Evolutionary conservation across 2,888 invertebrate species (phyloP), one percentile per base, ranked within the genome.

Genomic region (Taphrorychus bicolor): DNA sequence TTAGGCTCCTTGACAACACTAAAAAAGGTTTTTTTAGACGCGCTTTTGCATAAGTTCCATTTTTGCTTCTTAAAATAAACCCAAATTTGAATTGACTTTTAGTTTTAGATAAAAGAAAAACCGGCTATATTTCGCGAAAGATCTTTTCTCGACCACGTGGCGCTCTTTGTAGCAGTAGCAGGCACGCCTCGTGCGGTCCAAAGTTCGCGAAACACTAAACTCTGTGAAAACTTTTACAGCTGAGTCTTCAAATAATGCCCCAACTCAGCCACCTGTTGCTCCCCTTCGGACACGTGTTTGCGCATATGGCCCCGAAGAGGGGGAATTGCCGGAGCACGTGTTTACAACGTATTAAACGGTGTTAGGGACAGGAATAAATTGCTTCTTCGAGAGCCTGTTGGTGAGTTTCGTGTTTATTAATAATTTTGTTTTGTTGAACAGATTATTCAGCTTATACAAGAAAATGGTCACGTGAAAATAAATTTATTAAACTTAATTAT

Each of bases 211-310:
- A 60, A 60, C 24, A 66, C 66, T 66, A 23, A 56, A 66, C 32
- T 42, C 24, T 40, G 14, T n/a, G 21, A 57, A 57, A 42, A 18
- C 9, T 59, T 64, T 59, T 23, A 19, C 22, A 45, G 57, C 48
- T 19, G 7, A 57, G 48, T 59, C 53, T 41, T 60, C 59, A 40
- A 60, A 66, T 51, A 49, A 45, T 16, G 21, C 16, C 24, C 41
- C 49, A 21, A 48, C 59, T 53, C 41, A 9, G 14, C 66, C 23
- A 66, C 66, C 56, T 66, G 66, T 66, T 66, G 66, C 65, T 64
- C 52, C 21, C 52, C 18, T 42, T 59, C 17, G 53, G 41, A 17
- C 66, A 66, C 66, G 66, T 66, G 66, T 59, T 57, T 41, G 59
- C 65, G 65, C 65, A 59, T 23, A 65, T 53, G 23, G n/a, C n/a